Evolutionary conservation across 2,797 vertebrate species (phyloP), one percentile per base, ranked within the genome.

Genomic region (Ptychobarbus kaznakovi): DNA sequence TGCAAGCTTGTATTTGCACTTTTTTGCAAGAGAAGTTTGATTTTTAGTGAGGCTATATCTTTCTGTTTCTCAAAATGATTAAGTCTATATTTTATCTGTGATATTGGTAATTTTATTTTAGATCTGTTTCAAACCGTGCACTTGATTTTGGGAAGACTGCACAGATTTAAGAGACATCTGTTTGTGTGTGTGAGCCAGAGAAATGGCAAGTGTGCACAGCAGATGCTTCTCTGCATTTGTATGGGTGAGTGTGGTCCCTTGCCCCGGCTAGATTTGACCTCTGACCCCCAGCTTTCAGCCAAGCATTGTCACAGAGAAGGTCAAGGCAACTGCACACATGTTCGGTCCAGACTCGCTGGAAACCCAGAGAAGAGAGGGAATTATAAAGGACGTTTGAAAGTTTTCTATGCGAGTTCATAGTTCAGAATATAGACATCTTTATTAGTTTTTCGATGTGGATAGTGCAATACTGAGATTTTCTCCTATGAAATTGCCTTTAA

Each of bases 161-260:
- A 40, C 22, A 51, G 40, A 63, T 73, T 80, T 9, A 78, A 51
- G 73, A 46, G 83, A 87, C 86, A 87, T 87, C 73, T 85, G 80
- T 81, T 74, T 88, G 74, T 82, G 86, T 44, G 66, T 86, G 84
- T 25, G 84, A 84, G 73, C 16, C n/a, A 82, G 73, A 46, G 68
- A 69, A 40, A 16, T 38, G 35, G 53, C 74, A 84, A 61, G 22
- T 13, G 20, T 68, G 42, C 56, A 89, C 89, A 94, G 93, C 95
- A 95, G 94, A 95, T 95, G 95, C 92, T 93, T 91, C 69, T 87
- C 82, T 87, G 86, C 91, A 87, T 94, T 93, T 92, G 91, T 90
- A 91, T 89, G 92, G 91, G 90, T 86, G 89, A 82, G 88, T 91
- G 74, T 10, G 46, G 84, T 81, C 76, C 72, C n/a, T 28, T 83